Evolutionary conservation across 2,888 invertebrate genomes (phyloP), one percentile per base, ranked within the genome.

Genomic region (Shargacucullia verbasci): DNA sequence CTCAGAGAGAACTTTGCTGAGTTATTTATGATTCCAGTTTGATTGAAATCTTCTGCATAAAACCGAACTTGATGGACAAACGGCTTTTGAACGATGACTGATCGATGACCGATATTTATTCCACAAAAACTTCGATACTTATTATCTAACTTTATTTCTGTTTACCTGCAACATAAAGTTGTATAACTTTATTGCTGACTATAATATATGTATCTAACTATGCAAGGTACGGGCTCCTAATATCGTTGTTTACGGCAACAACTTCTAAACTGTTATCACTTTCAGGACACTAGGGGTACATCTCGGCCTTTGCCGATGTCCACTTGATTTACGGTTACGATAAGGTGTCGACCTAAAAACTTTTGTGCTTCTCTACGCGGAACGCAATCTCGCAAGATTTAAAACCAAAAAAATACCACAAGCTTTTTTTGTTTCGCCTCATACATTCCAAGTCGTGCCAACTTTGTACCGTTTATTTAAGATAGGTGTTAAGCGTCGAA

Each of bases 311-410:
- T 79, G 74, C 83, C 87, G 82, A 85, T 88, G 90, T 89, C 89
- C 90, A 85, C 87, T 87, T 90, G 90, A 91, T 91, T 90, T 91
- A 91, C 89, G 81, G 77, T 85, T 81, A 85, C 84, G 90, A 91
- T 90, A 91, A 90, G 88, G 88, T 87, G 85, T 80, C 87, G 85
- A 84, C 90, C 89, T 86, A 87, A 89, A 90, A 90, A 90, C 83
- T 88, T 90, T 86, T 82, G 80, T 83, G 82, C 83, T 80, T 75
- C 81, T 48, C 59, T 41, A 56, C 79, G 78, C 68, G 78, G 74
- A 81, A 83, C 82, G 80, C 81, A 82, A 86, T 86, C 84, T 79
- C 48, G 72, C 65, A 86, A 89, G 89, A 90, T 90, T 89, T 90
- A 89, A 89, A 90, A 86, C 84, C 82, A 73, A 84, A 87, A 61